Percentiles rank a stretch among this genome's conserved stretches.
These are phyloP conservation scores for Hypocryptadius cinnamomeus DNA, from an alignment of 2,113 vertebrate genomes.

Conservation along the genomic window DNA sequence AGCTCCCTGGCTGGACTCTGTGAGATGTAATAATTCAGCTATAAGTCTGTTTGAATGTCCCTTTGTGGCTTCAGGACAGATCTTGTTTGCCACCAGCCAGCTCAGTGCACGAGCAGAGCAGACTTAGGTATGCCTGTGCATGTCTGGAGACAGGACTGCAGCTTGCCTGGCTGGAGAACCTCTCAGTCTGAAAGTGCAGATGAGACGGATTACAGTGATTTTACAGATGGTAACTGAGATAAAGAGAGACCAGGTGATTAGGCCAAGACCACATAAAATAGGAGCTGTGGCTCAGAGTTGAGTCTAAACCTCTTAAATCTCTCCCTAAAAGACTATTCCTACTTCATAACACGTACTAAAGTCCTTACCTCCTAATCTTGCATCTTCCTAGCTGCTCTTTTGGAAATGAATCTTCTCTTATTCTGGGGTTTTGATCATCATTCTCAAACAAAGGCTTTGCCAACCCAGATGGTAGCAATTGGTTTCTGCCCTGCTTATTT, in stretches of 20 bases:
- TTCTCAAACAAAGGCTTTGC: constrained; percentile 4
- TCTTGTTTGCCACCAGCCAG: not conserved
- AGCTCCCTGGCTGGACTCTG: not conserved
- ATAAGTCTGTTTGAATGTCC: not conserved
- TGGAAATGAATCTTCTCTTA: not conserved
- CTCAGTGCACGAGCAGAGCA: not conserved
- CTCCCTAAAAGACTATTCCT: not conserved
- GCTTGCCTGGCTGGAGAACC: not conserved
- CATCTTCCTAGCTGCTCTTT: not conserved
- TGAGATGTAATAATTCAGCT: not conserved
- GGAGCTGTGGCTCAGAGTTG: not conserved
- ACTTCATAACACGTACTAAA: not conserved
- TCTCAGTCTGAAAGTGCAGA: not conserved
- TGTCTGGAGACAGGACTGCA: not conserved
- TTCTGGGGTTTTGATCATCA: not conserved
- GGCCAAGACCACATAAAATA: not conserved
- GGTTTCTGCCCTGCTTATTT: constrained; percentile 20
- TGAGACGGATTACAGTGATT: not conserved
- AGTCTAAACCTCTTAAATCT: not conserved
- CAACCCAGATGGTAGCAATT: constrained; percentile 32
- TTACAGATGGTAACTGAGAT: not conserved
- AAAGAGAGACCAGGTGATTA: not conserved
- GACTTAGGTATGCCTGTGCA: not conserved
- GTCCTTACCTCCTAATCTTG: not conserved
- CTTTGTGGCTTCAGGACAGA: not conserved